These are phyloP conservation scores for Campopleginae sp. DNA, from an alignment of 2,888 invertebrate genomes.

Conservation along the genomic window DNA sequence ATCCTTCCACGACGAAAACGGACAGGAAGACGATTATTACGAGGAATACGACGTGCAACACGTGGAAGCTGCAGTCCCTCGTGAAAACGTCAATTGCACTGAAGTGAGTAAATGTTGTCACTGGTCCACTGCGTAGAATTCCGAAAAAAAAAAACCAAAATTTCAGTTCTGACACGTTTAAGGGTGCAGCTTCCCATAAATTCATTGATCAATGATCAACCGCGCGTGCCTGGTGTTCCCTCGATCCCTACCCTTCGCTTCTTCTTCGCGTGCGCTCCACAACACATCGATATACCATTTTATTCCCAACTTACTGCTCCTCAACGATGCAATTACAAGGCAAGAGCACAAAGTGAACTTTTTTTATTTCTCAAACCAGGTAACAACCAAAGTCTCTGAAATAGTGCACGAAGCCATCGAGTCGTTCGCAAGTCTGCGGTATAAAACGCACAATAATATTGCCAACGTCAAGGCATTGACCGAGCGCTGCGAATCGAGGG, in stretches of 20 bases:
- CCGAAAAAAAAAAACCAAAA: not conserved
- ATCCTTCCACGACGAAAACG: not conserved
- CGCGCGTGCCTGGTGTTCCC: not conserved
- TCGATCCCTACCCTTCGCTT: not conserved
- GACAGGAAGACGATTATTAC: not conserved
- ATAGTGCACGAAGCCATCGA: not conserved
- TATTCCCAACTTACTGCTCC: not conserved
- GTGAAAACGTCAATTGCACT: not conserved
- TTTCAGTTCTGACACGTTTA: not conserved
- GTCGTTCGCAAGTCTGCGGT: not conserved
- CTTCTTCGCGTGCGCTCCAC: not conserved
- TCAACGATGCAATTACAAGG: not conserved
- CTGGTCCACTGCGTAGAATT: not conserved
- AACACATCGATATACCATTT: not conserved
- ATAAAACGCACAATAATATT: not conserved
- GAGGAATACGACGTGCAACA: not conserved
- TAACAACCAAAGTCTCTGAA: not conserved
- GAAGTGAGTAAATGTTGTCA: not conserved
- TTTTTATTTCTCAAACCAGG: not conserved
- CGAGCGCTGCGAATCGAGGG: not conserved
- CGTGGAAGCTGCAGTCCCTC: not conserved
- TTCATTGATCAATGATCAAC: not conserved
- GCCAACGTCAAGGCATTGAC: not conserved
- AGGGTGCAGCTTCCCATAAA: not conserved
- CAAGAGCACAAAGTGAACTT: not conserved